Percentiles rank a stretch among this genome's conserved stretches.
phyloP scores from a whole-genome alignment of 2,888 invertebrate species.

The Abrostola tripartita region DNA sequence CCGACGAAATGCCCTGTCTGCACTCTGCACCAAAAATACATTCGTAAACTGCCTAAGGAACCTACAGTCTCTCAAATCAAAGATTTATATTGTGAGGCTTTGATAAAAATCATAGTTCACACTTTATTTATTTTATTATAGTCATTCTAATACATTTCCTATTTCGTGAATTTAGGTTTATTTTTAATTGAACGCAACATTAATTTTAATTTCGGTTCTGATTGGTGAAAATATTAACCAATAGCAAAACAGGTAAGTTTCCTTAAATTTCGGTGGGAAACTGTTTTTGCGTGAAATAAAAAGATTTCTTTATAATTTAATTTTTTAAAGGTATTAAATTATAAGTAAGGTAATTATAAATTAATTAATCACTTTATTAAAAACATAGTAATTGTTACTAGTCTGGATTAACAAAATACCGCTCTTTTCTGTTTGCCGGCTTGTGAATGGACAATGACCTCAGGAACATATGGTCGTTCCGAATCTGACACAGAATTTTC shows the following conservation, averaged over 20 bases:
- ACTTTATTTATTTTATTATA: too few relatives aligned
- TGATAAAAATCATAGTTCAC: too few relatives aligned
- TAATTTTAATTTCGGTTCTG: neutral
- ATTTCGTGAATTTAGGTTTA: too few relatives aligned
- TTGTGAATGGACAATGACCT: constrained; percentile 51
- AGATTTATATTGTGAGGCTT: too few relatives aligned
- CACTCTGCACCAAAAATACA: too few relatives aligned
- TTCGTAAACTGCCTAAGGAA: too few relatives aligned
- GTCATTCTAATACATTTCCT: too few relatives aligned
- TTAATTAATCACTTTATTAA: neutral
- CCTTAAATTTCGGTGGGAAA: constrained; percentile 38
- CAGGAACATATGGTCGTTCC: constrained; percentile 42
- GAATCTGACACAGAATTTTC: constrained; percentile 12
- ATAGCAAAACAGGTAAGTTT: constrained; percentile 9
- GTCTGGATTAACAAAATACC: constrained; percentile 34
- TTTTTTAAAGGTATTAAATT: neutral
- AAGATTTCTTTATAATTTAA: neutral
- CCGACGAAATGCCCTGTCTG: too few relatives aligned
- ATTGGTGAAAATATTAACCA: constrained; percentile 32
- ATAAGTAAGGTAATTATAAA: neutral
- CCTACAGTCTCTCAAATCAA: too few relatives aligned
- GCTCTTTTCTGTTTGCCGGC: constrained; percentile 49
- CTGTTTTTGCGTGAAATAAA: neutral
- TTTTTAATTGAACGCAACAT: constrained; percentile 33
- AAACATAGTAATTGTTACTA: neutral